Evolutionary conservation across 2,797 vertebrate genomes (phyloP).

Genomic region (Acipenser oxyrinchus): DNA sequence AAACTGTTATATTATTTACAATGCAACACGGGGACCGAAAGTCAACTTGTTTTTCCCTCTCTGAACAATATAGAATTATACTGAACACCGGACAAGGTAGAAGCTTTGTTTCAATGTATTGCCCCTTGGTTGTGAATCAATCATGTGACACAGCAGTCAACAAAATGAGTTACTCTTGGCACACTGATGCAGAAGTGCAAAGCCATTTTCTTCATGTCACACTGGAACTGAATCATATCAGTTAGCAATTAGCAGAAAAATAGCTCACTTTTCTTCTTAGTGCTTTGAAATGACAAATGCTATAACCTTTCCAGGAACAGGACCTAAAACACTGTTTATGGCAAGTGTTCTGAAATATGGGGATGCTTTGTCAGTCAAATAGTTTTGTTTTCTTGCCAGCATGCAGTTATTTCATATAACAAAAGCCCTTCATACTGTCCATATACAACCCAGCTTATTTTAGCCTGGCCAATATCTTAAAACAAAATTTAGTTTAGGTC

Average conservation of each 20-base stretch:
- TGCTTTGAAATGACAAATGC: neutral
- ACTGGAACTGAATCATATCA: slow-evolving; percentile 3
- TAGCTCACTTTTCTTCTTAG: neutral
- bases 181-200: neutral
- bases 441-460: no score
- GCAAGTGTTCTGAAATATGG: neutral
- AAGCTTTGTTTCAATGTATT: slow-evolving; percentile 10
- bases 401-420: neutral
- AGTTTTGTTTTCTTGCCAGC: neutral
- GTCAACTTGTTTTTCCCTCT: neutral
- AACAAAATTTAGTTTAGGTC: no score
- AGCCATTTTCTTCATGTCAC: slow-evolving; percentile 1
- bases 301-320: neutral
- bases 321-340: neutral
- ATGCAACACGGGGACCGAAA: neutral
- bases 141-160: slow-evolving; percentile 13
- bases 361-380: neutral
- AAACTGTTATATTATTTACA: slow-evolving; percentile 13
- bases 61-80: slow-evolving; percentile 6
- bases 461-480: no score
- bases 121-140: slow-evolving; percentile 1
- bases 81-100: slow-evolving; percentile 6
- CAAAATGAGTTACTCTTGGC: slow-evolving; percentile 5
- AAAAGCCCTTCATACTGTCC: no score
- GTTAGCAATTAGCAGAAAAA: slow-evolving; percentile 6